These are phyloP conservation scores for Mastomys coucha DNA, from an alignment of 2,113 vertebrate species.

Conservation along the genomic window DNA sequence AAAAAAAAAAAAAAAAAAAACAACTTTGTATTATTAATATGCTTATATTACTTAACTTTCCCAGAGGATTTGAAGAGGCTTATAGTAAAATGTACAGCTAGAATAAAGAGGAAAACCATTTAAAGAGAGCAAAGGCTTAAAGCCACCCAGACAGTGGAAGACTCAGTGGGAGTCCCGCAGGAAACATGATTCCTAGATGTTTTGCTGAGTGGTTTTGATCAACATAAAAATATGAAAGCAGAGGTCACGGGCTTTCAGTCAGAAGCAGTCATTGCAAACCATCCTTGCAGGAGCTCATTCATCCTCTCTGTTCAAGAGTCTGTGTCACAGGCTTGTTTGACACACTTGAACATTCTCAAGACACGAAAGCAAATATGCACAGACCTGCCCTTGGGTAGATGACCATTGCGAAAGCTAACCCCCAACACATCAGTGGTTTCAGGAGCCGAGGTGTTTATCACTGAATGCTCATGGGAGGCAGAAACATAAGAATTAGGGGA, in stretches of 20 bases:
- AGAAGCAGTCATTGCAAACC: slow-evolving; percentile 6
- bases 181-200: background rate
- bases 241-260: background rate
- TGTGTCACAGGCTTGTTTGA: background rate
- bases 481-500: background rate
- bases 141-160: background rate
- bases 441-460: background rate
- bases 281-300: background rate
- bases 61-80: slow-evolving; percentile 50
- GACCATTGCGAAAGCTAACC: background rate
- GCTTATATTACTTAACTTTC: slow-evolving; percentile 56
- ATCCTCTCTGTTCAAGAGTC: slow-evolving; percentile 4
- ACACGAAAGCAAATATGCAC: background rate
- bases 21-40: slow-evolving; percentile 53
- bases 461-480: background rate
- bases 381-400: background rate
- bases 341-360: background rate
- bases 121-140: slow-evolving; percentile 31
- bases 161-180: background rate
- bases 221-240: background rate
- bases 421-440: background rate
- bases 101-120: slow-evolving; percentile 54
- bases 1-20: background rate
- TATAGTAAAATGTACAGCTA: slow-evolving; percentile 35
- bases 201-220: background rate